Conservation (phyloP, 2,888 invertebrate genomes). For the Nebria brevicollis region DNA sequence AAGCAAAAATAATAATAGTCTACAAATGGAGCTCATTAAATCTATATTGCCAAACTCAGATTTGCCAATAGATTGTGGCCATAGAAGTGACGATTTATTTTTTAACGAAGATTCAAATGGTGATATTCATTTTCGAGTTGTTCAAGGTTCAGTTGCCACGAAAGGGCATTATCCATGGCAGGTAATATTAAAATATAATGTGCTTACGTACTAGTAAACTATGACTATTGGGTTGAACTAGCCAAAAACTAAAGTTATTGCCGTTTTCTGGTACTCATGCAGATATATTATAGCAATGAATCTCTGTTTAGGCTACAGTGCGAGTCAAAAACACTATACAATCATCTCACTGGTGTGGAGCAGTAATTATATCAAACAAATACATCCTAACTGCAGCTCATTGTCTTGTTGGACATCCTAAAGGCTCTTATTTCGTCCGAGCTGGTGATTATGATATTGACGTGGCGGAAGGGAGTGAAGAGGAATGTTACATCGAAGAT, state of each 20-base stretch:
- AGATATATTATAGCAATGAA: background rate
- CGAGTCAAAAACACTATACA: conserved; percentile 68
- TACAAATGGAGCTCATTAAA: conserved; percentile 15
- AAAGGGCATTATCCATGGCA: conserved; percentile 81
- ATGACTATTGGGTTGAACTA: too few relatives aligned
- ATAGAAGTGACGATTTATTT: conserved; percentile 61
- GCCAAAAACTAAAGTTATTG: background rate
- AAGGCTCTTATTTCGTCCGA: conserved; percentile 73
- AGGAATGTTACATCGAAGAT: conserved; percentile 74
- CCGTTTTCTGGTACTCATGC: background rate
- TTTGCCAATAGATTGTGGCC: conserved; percentile 66
- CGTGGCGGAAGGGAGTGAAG: conserved; percentile 75
- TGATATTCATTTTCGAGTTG: conserved; percentile 68
- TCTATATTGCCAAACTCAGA: conserved; percentile 27
- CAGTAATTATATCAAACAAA: conserved; percentile 72
- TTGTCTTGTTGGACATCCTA: conserved; percentile 74
- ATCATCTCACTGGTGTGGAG: conserved; percentile 79
- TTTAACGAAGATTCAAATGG: conserved; percentile 54
- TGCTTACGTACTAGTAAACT: too few relatives aligned
- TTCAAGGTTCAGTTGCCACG: conserved; percentile 70
- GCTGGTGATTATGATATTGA: conserved; percentile 80
- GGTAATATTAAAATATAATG: conserved; percentile 60
- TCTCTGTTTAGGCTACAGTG: conserved; percentile 68
- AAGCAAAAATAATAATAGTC: conserved; percentile 49
- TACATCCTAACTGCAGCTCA: conserved; percentile 79